phyloP scores from a whole-genome alignment of 2,888 invertebrate species.

The Piscicola geometra region DNA sequence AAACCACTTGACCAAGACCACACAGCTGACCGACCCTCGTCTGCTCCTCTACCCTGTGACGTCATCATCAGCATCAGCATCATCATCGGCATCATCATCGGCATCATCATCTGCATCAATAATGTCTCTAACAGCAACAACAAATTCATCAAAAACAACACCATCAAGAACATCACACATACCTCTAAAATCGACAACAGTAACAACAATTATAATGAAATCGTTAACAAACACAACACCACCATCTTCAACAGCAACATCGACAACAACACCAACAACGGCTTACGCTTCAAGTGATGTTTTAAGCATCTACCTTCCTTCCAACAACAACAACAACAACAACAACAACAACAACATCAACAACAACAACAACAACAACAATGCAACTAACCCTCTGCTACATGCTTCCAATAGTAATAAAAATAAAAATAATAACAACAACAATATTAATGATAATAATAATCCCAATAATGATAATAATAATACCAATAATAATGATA shows the following conservation, averaged over 20 bases:
- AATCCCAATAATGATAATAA: too few relatives aligned
- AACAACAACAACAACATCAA: too few relatives aligned
- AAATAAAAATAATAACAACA: too few relatives aligned
- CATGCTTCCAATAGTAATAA: too few relatives aligned
- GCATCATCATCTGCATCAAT: background rate
- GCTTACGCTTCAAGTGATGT: too few relatives aligned
- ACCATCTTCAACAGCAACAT: background rate
- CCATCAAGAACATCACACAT: background rate
- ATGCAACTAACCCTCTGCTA: too few relatives aligned
- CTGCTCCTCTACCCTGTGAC: background rate
- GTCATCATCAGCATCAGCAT: background rate
- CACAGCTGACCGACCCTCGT: constrained; percentile 34
- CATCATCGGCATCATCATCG: background rate
- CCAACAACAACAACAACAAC: too few relatives aligned
- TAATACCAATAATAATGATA: too few relatives aligned
- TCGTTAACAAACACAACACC: background rate
- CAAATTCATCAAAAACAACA: background rate
- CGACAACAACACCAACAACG: too few relatives aligned
- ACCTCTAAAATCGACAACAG: background rate
- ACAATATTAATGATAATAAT: too few relatives aligned
- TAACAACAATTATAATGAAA: background rate
- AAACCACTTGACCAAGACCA: constrained; percentile 30
- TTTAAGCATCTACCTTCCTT: too few relatives aligned
- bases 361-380: too few relatives aligned
- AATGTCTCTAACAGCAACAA: background rate